Conservation (phyloP, 2,797 vertebrate species). For the Eidolon dupreanum region DNA sequence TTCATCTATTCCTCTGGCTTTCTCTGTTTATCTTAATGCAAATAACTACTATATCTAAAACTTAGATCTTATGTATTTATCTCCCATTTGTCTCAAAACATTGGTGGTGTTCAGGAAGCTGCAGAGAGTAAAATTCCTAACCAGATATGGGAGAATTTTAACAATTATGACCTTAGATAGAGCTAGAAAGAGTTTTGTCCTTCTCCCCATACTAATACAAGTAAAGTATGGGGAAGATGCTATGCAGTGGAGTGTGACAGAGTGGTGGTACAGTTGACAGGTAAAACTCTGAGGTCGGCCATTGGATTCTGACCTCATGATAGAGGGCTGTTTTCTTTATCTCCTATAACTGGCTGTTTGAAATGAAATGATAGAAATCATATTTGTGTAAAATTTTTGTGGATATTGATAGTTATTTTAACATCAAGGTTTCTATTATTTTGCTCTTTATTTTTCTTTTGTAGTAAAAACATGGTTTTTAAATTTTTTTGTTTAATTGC, state of each 20-base stretch:
- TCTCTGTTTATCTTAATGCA: background rate
- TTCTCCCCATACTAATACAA: background rate
- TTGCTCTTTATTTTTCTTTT: conserved; percentile 13
- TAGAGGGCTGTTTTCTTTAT: background rate
- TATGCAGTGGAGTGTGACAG: background rate
- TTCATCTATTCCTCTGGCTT: background rate
- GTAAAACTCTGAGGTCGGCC: background rate
- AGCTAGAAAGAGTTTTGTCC: background rate
- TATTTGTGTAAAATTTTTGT: background rate
- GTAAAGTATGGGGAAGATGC: background rate
- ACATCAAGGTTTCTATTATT: background rate
- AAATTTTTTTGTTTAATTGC: conserved; percentile 31
- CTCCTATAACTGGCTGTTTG: background rate
- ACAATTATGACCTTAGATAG: background rate
- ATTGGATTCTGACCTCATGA: background rate
- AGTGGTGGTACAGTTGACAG: background rate
- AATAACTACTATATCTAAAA: background rate
- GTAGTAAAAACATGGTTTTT: conserved; percentile 3
- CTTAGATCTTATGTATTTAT: background rate
- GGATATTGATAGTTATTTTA: conserved; percentile 13
- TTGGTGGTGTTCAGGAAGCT: background rate
- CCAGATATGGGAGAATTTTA: background rate
- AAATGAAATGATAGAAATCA: conserved; percentile 17
- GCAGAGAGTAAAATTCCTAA: background rate
- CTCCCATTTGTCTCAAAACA: background rate